phyloP scores from a whole-genome alignment of 2,888 invertebrate species.

The Ennomos fuscantarius region DNA sequence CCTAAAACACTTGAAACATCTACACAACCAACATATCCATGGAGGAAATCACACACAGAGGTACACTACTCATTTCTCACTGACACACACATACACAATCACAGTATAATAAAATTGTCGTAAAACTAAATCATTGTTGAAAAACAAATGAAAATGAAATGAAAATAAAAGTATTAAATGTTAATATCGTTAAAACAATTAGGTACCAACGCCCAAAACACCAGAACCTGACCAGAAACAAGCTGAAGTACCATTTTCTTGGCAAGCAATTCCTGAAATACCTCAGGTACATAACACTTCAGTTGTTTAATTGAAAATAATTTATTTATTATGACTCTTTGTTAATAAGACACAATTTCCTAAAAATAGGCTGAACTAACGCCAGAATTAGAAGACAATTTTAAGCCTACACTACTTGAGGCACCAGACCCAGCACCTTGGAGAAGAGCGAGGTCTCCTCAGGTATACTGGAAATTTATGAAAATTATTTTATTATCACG shows the following conservation, averaged over 20 bases:
- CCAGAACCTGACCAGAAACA: conserved; percentile 63
- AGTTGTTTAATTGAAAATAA: conserved; percentile 1
- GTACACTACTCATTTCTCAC: conserved; percentile 28
- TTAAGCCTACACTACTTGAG: conserved; percentile 73
- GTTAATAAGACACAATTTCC: conserved; percentile 4
- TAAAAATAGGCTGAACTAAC: conserved; percentile 74
- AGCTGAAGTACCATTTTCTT: conserved; percentile 73
- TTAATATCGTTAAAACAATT: conserved; percentile 36
- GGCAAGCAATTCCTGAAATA: conserved; percentile 78
- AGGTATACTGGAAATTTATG: conserved; percentile 55
- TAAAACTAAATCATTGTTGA: no score
- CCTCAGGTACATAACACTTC: conserved; percentile 68
- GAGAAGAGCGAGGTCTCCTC: conserved; percentile 73
- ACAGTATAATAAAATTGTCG: conserved; percentile 1
- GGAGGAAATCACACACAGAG: conserved; percentile 49
- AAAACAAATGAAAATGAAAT: no score
- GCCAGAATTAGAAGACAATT: conserved; percentile 74
- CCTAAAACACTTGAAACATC: conserved; percentile 43
- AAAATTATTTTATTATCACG: background rate
- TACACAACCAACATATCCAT: conserved; percentile 48
- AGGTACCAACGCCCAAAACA: conserved; percentile 65
- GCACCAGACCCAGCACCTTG: conserved; percentile 65
- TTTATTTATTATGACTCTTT: background rate
- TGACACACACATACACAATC: conserved; percentile 28
- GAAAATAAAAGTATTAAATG: background rate